A percentile compares a stretch with the other conserved stretches of the same genome.
These are phyloP conservation scores for Germaria angustata DNA, from an alignment of 2,888 invertebrate genomes.

Conservation along the genomic window DNA sequence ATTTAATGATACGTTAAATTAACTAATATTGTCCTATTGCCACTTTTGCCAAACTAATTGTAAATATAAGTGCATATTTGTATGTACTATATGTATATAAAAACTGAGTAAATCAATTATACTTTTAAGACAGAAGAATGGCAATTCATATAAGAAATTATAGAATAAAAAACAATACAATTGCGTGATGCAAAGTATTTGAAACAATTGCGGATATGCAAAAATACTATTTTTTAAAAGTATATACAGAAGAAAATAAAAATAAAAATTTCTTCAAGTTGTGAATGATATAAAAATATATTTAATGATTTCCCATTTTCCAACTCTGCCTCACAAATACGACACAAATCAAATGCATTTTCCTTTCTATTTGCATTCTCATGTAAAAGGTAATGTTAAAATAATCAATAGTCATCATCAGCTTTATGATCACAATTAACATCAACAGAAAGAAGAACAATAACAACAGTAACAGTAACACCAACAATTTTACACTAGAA, in stretches of 20 bases:
- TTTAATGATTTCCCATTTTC: not conserved
- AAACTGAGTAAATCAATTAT: too few species aligned
- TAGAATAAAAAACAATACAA: too few species aligned
- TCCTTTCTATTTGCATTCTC: constrained; percentile 13
- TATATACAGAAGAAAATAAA: too few species aligned
- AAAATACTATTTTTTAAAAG: too few species aligned
- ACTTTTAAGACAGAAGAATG: too few species aligned
- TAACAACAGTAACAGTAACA: not conserved
- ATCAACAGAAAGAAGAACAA: not conserved
- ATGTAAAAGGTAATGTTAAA: constrained; percentile 46
- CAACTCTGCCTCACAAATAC: not conserved
- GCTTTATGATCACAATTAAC: not conserved
- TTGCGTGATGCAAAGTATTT: too few species aligned
- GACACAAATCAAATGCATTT: not conserved
- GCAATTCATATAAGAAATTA: too few species aligned
- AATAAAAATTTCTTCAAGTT: too few species aligned
- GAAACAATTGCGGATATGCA: too few species aligned
- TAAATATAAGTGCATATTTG: too few species aligned
- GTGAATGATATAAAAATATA: too few species aligned
- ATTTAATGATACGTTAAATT: not conserved
- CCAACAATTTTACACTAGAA: not conserved
- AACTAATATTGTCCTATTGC: not conserved
- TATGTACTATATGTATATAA: too few species aligned
- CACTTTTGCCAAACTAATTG: not conserved
- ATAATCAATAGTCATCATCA: constrained; percentile 23